These are phyloP conservation scores for Rhagonycha fulva DNA, from an alignment of 2,888 invertebrate genomes.

Conservation along the genomic window DNA sequence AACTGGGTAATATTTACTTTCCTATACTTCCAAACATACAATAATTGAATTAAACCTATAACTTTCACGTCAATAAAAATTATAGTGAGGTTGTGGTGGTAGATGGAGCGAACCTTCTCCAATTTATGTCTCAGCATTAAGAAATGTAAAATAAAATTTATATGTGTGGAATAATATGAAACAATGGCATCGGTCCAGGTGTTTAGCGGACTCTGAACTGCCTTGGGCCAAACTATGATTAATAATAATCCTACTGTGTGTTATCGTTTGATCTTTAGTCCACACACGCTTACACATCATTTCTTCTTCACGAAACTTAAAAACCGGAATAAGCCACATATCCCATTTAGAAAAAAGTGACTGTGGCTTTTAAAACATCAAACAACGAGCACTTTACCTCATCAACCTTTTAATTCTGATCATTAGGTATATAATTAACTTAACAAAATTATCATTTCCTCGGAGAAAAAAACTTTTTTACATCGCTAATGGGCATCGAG, in stretches of 20 bases:
- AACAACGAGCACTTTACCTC: neutral
- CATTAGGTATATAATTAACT: conserved; percentile 11
- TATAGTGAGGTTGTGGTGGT: neutral
- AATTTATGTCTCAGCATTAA: neutral
- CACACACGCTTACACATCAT: conserved; percentile 32
- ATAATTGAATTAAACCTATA: neutral
- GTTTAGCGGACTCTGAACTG: conserved; percentile 39
- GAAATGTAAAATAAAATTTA: neutral
- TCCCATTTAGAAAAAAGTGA: conserved; percentile 2
- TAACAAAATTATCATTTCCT: conserved; percentile 4
- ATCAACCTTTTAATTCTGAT: conserved; percentile 3
- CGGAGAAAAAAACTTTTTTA: neutral
- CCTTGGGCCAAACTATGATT: conserved; percentile 48
- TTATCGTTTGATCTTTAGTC: conserved; percentile 44
- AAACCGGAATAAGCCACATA: conserved; percentile 5
- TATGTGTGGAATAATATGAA: conserved; percentile 20
- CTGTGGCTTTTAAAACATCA: neutral
- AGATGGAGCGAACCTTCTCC: neutral
- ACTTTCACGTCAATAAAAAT: neutral
- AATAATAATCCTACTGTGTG: conserved; percentile 54
- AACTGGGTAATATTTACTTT: neutral
- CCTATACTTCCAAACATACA: neutral
- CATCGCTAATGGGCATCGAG: neutral
- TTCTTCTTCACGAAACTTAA: conserved; percentile 15
- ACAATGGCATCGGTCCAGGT: conserved; percentile 50